Evolutionary conservation across 2,888 invertebrate genomes (phyloP).

Genomic region (Seira musarum): DNA sequence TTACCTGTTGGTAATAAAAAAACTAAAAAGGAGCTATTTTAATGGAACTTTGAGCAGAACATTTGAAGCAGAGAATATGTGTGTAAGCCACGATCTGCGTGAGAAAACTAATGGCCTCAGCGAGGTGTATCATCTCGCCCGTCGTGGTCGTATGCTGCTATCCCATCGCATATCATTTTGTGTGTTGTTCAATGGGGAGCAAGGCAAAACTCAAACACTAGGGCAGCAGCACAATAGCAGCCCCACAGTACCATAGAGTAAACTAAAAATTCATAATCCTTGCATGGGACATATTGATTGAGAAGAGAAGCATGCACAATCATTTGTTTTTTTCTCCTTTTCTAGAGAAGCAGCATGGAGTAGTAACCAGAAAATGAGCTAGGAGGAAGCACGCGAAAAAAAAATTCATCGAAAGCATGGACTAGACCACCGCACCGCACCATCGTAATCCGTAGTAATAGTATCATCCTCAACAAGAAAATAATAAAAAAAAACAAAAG

Average conservation of each 20-base stretch:
- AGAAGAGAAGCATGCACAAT: background rate
- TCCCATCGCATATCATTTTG: background rate
- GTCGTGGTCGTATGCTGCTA: background rate
- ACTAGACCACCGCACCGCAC: background rate
- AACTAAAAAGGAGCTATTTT: conserved; percentile 57
- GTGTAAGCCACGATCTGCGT: conserved; percentile 64
- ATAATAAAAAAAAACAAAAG: background rate
- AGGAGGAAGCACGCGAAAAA: conserved; percentile 18
- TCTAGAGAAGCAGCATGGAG: conserved; percentile 6
- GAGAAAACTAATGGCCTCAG: conserved; percentile 68
- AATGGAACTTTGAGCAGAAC: conserved; percentile 67
- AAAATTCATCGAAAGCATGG: background rate
- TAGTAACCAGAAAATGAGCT: background rate
- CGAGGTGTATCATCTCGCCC: background rate
- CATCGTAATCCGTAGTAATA: too few relatives aligned
- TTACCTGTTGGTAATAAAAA: conserved; percentile 56
- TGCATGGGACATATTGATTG: background rate
- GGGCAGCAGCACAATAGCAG: conserved; percentile 24
- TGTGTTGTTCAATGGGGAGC: background rate
- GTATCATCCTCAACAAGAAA: too few relatives aligned
- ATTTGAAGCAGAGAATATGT: conserved; percentile 67
- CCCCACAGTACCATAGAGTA: background rate
- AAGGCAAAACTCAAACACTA: conserved; percentile 30
- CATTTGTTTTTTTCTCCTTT: background rate
- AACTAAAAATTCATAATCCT: background rate